Conservation (phyloP, 2,113 vertebrate genomes). For the Amphiprion percula region DNA sequence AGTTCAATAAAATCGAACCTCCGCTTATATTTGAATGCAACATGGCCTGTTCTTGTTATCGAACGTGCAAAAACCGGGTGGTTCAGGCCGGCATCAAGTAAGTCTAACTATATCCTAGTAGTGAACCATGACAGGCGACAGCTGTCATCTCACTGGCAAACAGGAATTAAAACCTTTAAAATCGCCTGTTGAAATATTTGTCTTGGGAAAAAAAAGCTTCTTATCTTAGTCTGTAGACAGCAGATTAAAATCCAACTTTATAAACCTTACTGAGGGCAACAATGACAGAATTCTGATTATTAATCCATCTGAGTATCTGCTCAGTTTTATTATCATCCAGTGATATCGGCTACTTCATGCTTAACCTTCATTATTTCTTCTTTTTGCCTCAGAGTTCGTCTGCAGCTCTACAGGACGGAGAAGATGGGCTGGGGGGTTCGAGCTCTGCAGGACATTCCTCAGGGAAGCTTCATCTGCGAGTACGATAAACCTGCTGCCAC, state of each 20-base stretch:
- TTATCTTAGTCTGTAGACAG: not conserved
- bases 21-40: constrained; percentile 95
- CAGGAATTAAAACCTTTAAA: not conserved
- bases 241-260: not conserved
- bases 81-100: constrained; percentile 95
- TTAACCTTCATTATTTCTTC: not conserved
- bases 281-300: constrained; percentile 6
- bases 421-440: constrained; percentile 96
- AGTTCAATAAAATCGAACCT: constrained; percentile 96
- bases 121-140: not conserved
- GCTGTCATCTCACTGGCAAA: fast-evolving
- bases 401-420: constrained; percentile 94
- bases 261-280: not conserved
- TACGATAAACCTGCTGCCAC: constrained; percentile 65
- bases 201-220: fast-evolving
- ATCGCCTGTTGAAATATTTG: not conserved
- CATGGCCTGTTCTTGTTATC: constrained; percentile 92
- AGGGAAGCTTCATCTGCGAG: constrained; percentile 97
- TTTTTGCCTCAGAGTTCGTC: constrained; percentile 85
- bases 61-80: constrained; percentile 93
- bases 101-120: not conserved
- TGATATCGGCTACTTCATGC: not conserved
- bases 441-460: constrained; percentile 92
- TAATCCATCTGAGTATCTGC: not conserved
- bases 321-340: not conserved